Conservation (phyloP, 1,140 invertebrate genomes). For the Lordiphosa mommai region DNA sequence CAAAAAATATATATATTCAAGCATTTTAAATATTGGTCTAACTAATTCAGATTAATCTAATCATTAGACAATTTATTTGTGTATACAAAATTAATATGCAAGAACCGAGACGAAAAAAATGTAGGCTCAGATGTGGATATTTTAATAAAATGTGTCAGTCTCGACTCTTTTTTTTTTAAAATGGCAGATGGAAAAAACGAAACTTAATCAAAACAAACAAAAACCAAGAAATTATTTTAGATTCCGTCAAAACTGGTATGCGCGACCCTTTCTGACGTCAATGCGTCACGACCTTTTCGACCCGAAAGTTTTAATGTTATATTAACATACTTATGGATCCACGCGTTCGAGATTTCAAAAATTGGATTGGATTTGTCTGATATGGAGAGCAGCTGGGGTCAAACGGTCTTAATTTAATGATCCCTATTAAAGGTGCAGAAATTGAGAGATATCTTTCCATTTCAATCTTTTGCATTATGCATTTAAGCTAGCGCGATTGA, state of each 20-base stretch:
- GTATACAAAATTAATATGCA: conserved; percentile 11
- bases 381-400: too few species aligned
- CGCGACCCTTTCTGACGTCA: background rate
- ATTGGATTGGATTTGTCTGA: too few species aligned
- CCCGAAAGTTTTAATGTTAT: background rate
- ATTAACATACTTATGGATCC: conserved; percentile 3
- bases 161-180: conserved; percentile 3
- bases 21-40: background rate
- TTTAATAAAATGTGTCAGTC: background rate
- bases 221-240: background rate
- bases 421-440: conserved; percentile 1
- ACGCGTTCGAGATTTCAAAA: background rate
- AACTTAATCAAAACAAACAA: conserved; percentile 9
- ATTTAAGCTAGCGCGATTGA: too few species aligned
- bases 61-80: conserved; percentile 10
- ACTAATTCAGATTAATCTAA: conserved; percentile 11
- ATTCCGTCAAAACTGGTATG: background rate
- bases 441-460: background rate
- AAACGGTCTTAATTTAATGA: background rate
- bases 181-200: background rate
- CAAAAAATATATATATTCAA: background rate
- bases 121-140: too few species aligned
- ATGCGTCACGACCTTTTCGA: background rate
- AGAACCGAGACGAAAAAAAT: background rate
- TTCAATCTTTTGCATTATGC: too few species aligned